These are phyloP conservation scores for Philereme vetulata DNA, from an alignment of 2,888 invertebrate genomes.

Conservation along the genomic window DNA sequence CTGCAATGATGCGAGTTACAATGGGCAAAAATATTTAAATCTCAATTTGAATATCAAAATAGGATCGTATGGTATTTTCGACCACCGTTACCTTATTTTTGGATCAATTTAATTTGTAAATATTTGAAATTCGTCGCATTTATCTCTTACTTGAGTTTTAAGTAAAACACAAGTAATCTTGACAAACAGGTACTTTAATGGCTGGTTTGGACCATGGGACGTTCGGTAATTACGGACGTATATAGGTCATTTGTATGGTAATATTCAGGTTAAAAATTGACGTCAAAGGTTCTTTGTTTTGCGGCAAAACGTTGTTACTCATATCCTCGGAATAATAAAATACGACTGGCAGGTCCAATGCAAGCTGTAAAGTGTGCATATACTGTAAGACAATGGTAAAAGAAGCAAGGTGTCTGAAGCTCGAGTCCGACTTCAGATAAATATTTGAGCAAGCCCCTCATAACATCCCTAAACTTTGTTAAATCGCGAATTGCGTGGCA, in stretches of 20 bases:
- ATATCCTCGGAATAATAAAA: conserved; percentile 5
- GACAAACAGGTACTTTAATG: conserved; percentile 24
- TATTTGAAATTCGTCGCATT: conserved; percentile 18
- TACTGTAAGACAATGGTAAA: too few species aligned
- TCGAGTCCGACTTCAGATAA: too few species aligned
- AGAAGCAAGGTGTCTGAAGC: too few species aligned
- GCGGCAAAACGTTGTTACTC: conserved; percentile 3
- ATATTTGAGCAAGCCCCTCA: too few species aligned
- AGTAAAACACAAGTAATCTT: conserved; percentile 22
- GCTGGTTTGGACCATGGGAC: conserved; percentile 17
- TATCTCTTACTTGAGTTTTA: conserved; percentile 11
- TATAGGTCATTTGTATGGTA: conserved; percentile 18
- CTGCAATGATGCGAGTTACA: not conserved
- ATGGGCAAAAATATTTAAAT: too few species aligned
- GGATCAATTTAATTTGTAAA: conserved; percentile 10
- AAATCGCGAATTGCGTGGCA: too few species aligned
- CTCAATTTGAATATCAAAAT: too few species aligned
- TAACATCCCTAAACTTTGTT: too few species aligned
- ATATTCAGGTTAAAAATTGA: conserved; percentile 12
- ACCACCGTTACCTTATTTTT: conserved; percentile 3
- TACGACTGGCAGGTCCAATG: not conserved
- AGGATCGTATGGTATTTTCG: not conserved
- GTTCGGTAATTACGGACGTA: not conserved
- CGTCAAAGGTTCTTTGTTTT: not conserved
- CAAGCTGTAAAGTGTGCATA: not conserved